Conservation (phyloP, 2,888 invertebrate species). For the Trissolcus japonicus region DNA sequence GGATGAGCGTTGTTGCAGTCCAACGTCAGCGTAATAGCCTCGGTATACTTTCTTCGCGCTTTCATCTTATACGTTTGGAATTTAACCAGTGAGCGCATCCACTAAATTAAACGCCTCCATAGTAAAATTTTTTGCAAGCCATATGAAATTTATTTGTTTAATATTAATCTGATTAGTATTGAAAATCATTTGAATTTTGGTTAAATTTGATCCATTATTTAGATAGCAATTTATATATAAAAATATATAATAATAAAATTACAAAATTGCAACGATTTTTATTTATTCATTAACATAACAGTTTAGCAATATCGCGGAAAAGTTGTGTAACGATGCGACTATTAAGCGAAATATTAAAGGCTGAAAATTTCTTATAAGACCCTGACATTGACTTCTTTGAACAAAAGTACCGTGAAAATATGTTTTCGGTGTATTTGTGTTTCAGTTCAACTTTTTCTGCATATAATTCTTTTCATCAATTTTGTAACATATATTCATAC, state of each 20-base stretch:
- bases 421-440: constrained; percentile 32
- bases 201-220: no score
- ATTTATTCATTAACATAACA: no score
- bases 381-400: constrained; percentile 57
- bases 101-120: constrained; percentile 20
- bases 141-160: no score
- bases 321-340: constrained; percentile 67
- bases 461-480: no score
- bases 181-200: no score
- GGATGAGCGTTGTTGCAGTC: constrained; percentile 45
- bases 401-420: constrained; percentile 53
- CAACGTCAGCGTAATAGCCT: constrained; percentile 40
- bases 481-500: no score
- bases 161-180: no score
- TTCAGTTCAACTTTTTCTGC: no score
- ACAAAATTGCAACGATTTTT: no score
- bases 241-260: no score
- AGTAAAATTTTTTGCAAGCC: constrained; percentile 5
- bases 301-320: no score
- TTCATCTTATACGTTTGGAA: constrained; percentile 45
- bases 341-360: constrained; percentile 41
- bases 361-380: constrained; percentile 33
- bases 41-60: constrained; percentile 49
- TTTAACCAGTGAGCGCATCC: constrained; percentile 28
- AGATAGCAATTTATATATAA: no score